Percentiles rank a stretch among this genome's conserved stretches.
phyloP scores from a whole-genome alignment of 2,797 vertebrate genomes.

The Bovichtus diacanthus region DNA sequence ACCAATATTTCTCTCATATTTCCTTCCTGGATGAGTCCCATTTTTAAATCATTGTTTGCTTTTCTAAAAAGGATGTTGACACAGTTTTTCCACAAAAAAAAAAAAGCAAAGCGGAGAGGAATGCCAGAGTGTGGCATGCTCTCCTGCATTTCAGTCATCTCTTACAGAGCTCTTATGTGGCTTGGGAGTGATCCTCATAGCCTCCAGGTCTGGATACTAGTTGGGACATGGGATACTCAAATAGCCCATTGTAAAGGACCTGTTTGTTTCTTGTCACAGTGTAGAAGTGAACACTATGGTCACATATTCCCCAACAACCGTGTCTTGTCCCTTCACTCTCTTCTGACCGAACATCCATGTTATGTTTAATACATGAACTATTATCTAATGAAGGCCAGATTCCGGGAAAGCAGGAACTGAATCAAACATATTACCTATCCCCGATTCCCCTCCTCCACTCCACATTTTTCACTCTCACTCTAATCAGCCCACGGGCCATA shows the following conservation, averaged over 20 bases:
- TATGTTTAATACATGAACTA: slow-evolving; percentile 77
- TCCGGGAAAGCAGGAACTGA: slow-evolving; percentile 74
- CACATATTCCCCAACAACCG: slow-evolving; percentile 41
- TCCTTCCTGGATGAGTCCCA: slow-evolving; percentile 41
- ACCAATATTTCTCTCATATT: slow-evolving; percentile 43
- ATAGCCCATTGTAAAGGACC: slow-evolving; percentile 37
- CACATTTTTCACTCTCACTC: slow-evolving; percentile 77
- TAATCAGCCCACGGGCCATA: slow-evolving; percentile 78
- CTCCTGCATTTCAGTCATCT: slow-evolving; percentile 53
- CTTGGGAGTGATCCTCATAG: slow-evolving; percentile 42
- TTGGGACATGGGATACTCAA: slow-evolving; percentile 43
- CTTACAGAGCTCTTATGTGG: slow-evolving; percentile 44
- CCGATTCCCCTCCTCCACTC: slow-evolving; percentile 68
- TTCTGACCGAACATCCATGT: slow-evolving; percentile 49
- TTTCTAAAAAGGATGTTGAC: slow-evolving; percentile 58
- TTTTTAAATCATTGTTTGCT: slow-evolving; percentile 53
- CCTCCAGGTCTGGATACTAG: slow-evolving; percentile 52
- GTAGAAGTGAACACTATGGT: slow-evolving; percentile 24
- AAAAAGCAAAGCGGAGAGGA: slow-evolving; percentile 24
- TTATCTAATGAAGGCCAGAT: slow-evolving; percentile 75
- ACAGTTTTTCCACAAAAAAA: slow-evolving; percentile 60
- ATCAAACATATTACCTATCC: slow-evolving; percentile 72
- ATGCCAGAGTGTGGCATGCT: slow-evolving; percentile 35
- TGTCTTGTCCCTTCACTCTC: slow-evolving; percentile 32
- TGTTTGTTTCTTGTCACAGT: slow-evolving; percentile 40